Base-by-base conservation (phyloP, 1,140 invertebrate species). In the Bombus difficillimus region DNA sequence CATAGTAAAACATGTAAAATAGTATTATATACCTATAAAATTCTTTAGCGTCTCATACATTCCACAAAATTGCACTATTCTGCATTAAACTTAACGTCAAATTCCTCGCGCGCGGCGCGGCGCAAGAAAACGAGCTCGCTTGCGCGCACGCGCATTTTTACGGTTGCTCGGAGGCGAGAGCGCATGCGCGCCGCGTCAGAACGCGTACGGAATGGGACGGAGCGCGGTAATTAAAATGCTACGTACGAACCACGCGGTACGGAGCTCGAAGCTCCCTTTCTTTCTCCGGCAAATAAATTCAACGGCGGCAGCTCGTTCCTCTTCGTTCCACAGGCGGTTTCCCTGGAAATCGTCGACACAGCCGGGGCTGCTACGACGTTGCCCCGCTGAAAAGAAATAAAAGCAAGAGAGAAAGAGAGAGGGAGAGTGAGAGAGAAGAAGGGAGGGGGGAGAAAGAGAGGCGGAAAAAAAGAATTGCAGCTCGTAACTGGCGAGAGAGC, bases 141-240 rank as follows among this genome's bases (percentile, higher is more conserved):
- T 37, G 1, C 77, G 83, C 83, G 83, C 53, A 81, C 43, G 64
- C 83, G 64, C 53, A 79, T 84, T 72, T 75, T 79, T 79, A 79
- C 75, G 72, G 62, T 77, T 68, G 81, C 72, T n/a, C 62, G 22
- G 15, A n/a, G 47, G 75, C 43, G 75, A 57, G n/a, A 37, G 72
- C 64, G 82, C 82, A 69, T 66, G 82, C 74, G 76, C 76, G 22
- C 25, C 18, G 53, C 66, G 53, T 10, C 39, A 76, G 39, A 68
- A 80, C 83, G 76, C 53, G 53, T 66, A 66, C 76, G 76, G 76
- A 83, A 83, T 78, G 81, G 74, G 81, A 78, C 81, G 81, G 34
- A 41, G 81, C 81, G 81, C 81, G 74, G 81, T 84, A 84, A 82
- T 86, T 86, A 86, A 86, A 86, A 86, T 86, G 85, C 85, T 86